These are phyloP conservation scores for Crematogaster levior DNA, from an alignment of 2,888 invertebrate genomes.

Conservation along the genomic window DNA sequence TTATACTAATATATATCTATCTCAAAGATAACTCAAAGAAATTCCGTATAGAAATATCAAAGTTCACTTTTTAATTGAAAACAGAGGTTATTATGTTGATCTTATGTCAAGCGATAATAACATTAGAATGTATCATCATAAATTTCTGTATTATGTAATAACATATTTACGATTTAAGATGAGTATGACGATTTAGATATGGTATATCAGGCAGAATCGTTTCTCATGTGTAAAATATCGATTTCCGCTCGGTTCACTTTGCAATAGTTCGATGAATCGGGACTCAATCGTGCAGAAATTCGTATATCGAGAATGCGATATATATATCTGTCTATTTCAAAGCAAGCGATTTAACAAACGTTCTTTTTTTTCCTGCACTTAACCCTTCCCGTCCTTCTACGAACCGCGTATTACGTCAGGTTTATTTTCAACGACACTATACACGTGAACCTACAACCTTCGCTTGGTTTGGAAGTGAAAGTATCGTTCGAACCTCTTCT, in stretches of 20 bases:
- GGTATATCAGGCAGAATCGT: neutral
- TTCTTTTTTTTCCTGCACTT: constrained; percentile 20
- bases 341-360: neutral
- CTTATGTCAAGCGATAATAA: neutral
- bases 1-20: neutral
- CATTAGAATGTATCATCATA: neutral
- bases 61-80: constrained; percentile 13
- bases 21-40: neutral
- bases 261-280: constrained; percentile 16
- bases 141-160: constrained; percentile 5
- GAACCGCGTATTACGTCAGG: constrained; percentile 59
- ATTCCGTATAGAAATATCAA: neutral
- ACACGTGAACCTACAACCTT: constrained; percentile 63
- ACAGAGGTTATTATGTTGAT: constrained; percentile 13
- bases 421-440: constrained; percentile 62
- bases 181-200: neutral
- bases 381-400: constrained; percentile 30
- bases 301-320: neutral
- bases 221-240: constrained; percentile 40
- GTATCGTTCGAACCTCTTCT: constrained; percentile 67
- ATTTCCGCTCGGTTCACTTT: constrained; percentile 33
- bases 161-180: neutral
- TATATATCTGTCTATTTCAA: neutral
- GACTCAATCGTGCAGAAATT: constrained; percentile 38
- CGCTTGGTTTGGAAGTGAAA: constrained; percentile 69